Conservation (phyloP, 2,113 vertebrate genomes). For the Castor canadensis region DNA sequence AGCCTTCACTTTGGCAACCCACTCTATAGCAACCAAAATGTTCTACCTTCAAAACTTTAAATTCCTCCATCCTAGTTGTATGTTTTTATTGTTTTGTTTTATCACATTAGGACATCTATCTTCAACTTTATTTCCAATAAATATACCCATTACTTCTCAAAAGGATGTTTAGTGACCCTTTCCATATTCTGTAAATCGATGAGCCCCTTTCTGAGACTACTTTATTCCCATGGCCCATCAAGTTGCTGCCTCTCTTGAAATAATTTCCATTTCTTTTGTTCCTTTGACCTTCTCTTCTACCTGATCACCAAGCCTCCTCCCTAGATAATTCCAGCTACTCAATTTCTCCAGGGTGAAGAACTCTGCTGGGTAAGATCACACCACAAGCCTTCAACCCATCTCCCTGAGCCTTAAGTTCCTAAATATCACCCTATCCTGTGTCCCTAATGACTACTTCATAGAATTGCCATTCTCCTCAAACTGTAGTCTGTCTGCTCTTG, state of each 20-base stretch:
- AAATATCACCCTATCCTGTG: neutral
- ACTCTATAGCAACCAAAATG: neutral
- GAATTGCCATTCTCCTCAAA: neutral
- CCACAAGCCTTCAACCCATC: neutral
- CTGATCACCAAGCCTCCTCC: neutral
- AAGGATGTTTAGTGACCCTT: neutral
- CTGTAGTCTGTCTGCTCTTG: neutral
- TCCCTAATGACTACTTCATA: neutral
- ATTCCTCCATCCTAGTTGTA: neutral
- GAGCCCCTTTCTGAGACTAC: neutral
- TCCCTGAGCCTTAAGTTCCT: neutral
- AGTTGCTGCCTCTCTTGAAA: neutral
- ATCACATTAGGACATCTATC: neutral
- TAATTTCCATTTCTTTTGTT: neutral
- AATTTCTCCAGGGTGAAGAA: neutral
- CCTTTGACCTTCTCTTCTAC: neutral
- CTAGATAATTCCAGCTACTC: neutral
- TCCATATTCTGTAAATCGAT: neutral
- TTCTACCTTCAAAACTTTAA: neutral
- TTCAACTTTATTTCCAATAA: conserved; percentile 24
- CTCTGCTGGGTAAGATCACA: neutral
- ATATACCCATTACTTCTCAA: neutral
- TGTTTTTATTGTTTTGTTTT: neutral
- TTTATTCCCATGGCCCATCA: neutral
- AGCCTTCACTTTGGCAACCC: neutral